Conservation (phyloP, 2,888 invertebrate genomes). For the Parnassius mnemosyne region DNA sequence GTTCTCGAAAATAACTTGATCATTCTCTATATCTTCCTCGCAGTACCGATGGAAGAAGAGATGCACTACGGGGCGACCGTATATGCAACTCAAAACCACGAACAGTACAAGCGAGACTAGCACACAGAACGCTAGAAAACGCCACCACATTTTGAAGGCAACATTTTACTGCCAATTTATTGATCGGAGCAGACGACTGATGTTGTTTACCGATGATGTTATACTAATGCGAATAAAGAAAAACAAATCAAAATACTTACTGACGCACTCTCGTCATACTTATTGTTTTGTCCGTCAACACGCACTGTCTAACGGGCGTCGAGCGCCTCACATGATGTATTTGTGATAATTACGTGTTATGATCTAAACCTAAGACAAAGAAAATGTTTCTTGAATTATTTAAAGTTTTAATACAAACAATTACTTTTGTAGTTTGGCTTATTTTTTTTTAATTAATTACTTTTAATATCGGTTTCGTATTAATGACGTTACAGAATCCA, state of each 20-base stretch:
- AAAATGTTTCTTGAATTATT: too few relatives aligned
- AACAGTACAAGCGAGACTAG: constrained; percentile 59
- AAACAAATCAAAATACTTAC: neutral
- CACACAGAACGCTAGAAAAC: constrained; percentile 62
- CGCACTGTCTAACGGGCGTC: constrained; percentile 9
- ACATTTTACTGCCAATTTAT: constrained; percentile 20
- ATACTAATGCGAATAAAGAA: constrained; percentile 3
- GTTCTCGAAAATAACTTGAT: constrained; percentile 61
- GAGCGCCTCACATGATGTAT: too few relatives aligned
- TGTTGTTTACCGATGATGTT: constrained; percentile 3
- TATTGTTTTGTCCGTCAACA: constrained; percentile 19
- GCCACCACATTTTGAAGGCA: constrained; percentile 59
- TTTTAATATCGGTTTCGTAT: too few relatives aligned
- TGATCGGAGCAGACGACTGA: constrained; percentile 19
- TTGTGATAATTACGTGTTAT: too few relatives aligned
- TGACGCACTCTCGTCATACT: constrained; percentile 3
- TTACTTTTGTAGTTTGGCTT: too few relatives aligned
- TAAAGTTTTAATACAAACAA: too few relatives aligned
- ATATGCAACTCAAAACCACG: constrained; percentile 58
- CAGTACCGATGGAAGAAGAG: constrained; percentile 63
- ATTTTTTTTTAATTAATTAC: too few relatives aligned
- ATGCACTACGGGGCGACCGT: constrained; percentile 58
- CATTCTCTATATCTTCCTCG: constrained; percentile 64
- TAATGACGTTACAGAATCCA: too few relatives aligned
- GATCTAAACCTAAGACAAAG: too few relatives aligned